These are phyloP conservation scores for Aculops lycopersici DNA, from an alignment of 1,140 invertebrate genomes.

Conservation along the genomic window DNA sequence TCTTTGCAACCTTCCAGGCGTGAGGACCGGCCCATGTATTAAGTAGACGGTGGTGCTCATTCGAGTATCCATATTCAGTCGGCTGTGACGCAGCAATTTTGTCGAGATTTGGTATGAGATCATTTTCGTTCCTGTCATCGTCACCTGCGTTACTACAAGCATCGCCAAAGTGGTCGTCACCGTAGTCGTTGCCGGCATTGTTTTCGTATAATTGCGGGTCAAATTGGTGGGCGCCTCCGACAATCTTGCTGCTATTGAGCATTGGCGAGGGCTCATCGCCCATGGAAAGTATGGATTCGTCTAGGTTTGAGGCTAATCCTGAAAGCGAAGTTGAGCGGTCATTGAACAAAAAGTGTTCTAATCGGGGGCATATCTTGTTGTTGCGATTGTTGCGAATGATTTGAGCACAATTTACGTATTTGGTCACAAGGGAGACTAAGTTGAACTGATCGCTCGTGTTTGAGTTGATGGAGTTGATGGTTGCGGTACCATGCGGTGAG, in stretches of 20 bases:
- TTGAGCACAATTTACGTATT: background rate
- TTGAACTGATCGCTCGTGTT: too few relatives aligned
- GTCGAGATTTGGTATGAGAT: background rate
- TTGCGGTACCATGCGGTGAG: too few relatives aligned
- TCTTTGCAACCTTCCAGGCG: constrained; percentile 23
- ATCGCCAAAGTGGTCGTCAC: background rate
- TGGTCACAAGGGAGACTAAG: too few relatives aligned
- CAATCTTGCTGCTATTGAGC: too few relatives aligned
- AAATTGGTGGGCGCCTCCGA: constrained; percentile 2
- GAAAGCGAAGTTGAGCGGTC: background rate
- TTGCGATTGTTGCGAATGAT: background rate
- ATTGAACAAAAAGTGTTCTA: background rate
- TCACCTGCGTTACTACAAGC: background rate
- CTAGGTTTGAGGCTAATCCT: background rate
- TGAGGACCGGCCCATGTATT: constrained; percentile 36
- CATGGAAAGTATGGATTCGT: background rate
- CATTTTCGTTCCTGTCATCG: background rate
- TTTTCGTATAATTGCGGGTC: background rate
- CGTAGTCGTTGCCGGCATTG: background rate
- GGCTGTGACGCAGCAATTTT: constrained; percentile 9
- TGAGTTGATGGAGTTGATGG: too few relatives aligned
- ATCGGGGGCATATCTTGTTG: background rate
- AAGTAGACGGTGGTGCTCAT: constrained; percentile 20
- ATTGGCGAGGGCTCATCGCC: too few relatives aligned
- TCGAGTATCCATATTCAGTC: constrained; percentile 33